Percentiles rank a stretch among this genome's conserved stretches.
Conservation (phyloP, 2,113 vertebrate species). For the Crotalus tigris region DNA sequence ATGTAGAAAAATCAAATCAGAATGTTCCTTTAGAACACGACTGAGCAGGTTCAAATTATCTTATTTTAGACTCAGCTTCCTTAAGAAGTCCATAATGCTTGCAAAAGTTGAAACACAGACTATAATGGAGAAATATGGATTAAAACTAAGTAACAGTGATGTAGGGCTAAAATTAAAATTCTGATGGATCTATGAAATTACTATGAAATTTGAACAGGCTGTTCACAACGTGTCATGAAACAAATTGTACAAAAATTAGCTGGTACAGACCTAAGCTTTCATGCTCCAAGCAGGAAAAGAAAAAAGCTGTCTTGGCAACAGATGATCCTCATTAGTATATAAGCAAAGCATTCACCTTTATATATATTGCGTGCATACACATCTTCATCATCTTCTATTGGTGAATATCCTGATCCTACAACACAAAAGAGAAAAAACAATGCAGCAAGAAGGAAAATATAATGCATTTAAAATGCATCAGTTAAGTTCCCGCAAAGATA, state of each 20-base stretch:
- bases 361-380: slow-evolving; percentile 81
- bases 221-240: background rate
- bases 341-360: slow-evolving; percentile 88
- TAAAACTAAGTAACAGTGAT: background rate
- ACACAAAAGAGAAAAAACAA: slow-evolving; percentile 73
- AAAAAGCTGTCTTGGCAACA: slow-evolving; percentile 59
- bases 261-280: slow-evolving; percentile 28
- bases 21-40: background rate
- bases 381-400: slow-evolving; percentile 91
- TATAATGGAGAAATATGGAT: background rate
- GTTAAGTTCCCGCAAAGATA: slow-evolving; percentile 57
- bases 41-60: background rate
- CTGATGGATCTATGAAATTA: background rate
- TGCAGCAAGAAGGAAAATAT: slow-evolving; percentile 74
- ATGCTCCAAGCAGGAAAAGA: slow-evolving; percentile 45
- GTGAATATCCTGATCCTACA: slow-evolving; percentile 91
- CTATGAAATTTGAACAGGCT: background rate
- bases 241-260: background rate
- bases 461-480: slow-evolving; percentile 56
- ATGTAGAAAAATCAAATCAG: background rate
- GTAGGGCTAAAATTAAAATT: background rate
- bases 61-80: background rate
- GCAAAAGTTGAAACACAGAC: background rate
- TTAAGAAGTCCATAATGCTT: background rate
- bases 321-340: slow-evolving; percentile 65